Evolutionary conservation across 1,140 invertebrate genomes (phyloP), one percentile per base, ranked within the genome.

Genomic region (Atta cephalotes): DNA sequence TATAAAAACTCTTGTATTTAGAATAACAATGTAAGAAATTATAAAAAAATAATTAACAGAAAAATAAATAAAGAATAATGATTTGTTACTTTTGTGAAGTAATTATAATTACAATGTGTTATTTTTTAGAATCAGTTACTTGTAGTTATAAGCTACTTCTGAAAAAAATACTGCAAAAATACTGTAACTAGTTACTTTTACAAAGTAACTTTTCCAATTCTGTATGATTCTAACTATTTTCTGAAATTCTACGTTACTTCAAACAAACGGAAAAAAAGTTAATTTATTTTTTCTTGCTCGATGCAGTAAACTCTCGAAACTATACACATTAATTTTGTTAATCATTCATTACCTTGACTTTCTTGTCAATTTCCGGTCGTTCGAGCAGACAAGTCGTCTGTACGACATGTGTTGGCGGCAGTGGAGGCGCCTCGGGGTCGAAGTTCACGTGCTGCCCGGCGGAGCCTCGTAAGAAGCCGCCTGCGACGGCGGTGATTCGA

Each of bases 361-460:
- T 96, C 79, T 96, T 96, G 91, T 96, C 95, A 81, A 95, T 93
- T 85, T 95, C 93, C 53, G 95, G 95, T 89, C 95, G 95, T 79
- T 96, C 95, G 25, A 96, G 92, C 16, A 96, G 92, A 90, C 88
- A 90, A 39, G 89, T 93, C 35, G 93, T 93, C 66, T 93, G 93
- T 45, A 81, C 90, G 78, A 72, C 71, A 51, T 87, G 92, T 82
- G 92, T 25, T 72, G 86, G 92, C 89, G 72, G 93, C 87, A 86
- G 93, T 84, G 91, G 95, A 88, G 91, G 92, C 25, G 92, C 93
- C 91, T 94, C 95, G 49, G 93, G 94, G 87, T 94, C 94, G 78
- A 95, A 95, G 78, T 92, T 95, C 45, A 94, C 93, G 1, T 93
- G 93, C 28, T 92, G 90, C 9, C 89, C 87, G 66, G 84, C 85